Conservation (phyloP, 2,888 invertebrate species). For the Scaptomyza parva region DNA sequence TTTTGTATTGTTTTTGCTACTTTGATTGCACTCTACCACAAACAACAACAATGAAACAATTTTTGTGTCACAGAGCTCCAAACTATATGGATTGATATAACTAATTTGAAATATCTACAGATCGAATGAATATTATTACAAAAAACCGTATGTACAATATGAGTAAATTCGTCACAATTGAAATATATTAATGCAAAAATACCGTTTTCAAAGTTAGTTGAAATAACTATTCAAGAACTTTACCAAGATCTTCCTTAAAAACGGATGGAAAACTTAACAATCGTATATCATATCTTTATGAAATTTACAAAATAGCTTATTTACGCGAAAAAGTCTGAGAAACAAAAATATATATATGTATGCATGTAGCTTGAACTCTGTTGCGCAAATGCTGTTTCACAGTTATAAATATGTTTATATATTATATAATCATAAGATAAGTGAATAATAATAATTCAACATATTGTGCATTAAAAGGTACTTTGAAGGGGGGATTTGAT, state of each 20-base stretch:
- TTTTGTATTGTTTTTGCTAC: constrained; percentile 9
- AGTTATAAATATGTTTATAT: neutral
- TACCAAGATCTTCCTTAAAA: too few relatives aligned
- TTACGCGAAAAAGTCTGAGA: constrained; percentile 37
- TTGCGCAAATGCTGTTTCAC: constrained; percentile 24
- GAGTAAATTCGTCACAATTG: constrained; percentile 5
- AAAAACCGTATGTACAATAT: constrained; percentile 40
- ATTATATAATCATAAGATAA: constrained; percentile 16
- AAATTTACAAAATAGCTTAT: constrained; percentile 51
- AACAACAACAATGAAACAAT: constrained; percentile 29
- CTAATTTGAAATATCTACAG: neutral
- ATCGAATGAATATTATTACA: neutral
- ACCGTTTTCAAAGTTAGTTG: too few relatives aligned
- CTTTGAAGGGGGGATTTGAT: constrained; percentile 56
- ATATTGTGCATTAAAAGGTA: constrained; percentile 68
- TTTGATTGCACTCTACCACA: constrained; percentile 45
- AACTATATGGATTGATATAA: constrained; percentile 22
- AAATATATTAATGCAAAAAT: neutral
- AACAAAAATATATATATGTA: neutral
- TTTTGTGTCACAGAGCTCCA: constrained; percentile 29
- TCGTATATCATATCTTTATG: constrained; percentile 6
- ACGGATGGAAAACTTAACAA: neutral
- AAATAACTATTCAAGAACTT: too few relatives aligned
- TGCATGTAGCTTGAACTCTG: constrained; percentile 30
- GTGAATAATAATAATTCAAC: constrained; percentile 57